phyloP scores from a whole-genome alignment of 2,113 vertebrate genomes.

The Salvelinus alpinus region DNA sequence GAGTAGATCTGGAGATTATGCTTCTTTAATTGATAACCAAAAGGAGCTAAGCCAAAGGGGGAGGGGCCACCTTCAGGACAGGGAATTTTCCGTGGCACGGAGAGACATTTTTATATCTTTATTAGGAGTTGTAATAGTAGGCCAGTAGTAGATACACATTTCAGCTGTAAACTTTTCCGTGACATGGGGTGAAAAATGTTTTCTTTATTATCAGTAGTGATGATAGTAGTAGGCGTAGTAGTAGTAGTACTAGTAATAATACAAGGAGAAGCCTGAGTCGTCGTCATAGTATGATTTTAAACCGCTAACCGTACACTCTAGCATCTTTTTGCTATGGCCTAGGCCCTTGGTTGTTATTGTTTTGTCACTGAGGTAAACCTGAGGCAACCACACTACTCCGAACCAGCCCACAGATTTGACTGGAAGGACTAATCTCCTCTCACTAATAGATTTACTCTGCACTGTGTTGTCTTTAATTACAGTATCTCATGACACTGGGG shows the following conservation, averaged over 20 bases:
- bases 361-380: background rate
- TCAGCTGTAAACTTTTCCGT: slow-evolving; percentile 13
- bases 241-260: background rate
- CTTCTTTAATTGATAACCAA: slow-evolving; percentile 40
- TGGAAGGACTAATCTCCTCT: slow-evolving; percentile 65
- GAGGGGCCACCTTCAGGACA: background rate
- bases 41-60: no score
- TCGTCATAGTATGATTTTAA: background rate
- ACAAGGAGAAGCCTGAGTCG: background rate
- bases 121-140: slow-evolving; percentile 52
- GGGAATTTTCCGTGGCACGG: slow-evolving; percentile 45
- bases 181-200: background rate
- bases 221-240: background rate
- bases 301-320: background rate
- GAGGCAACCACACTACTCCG: background rate
- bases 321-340: background rate
- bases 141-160: slow-evolving; percentile 7
- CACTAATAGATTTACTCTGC: slow-evolving; percentile 72
- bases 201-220: background rate
- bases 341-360: slow-evolving; percentile 1
- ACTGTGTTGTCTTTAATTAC: slow-evolving; percentile 73
- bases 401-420: slow-evolving; percentile 49
- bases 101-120: slow-evolving; percentile 18
- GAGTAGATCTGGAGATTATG: slow-evolving; percentile 56
- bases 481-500: slow-evolving; percentile 67